Conservation (phyloP, 2,113 vertebrate species). For the Lathamus discolor region DNA sequence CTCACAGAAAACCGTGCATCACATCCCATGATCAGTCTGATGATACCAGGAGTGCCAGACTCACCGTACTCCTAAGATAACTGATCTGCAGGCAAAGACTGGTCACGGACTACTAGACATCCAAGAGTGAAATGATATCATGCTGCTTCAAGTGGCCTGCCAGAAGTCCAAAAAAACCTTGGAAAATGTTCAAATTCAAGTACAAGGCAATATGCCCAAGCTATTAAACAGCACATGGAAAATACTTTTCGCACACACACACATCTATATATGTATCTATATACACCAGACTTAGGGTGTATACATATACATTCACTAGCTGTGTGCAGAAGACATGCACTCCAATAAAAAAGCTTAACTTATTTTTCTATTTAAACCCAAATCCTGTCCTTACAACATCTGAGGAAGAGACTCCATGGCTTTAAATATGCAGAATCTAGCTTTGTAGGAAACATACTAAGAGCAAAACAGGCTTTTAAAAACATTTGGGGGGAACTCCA, state of each 20-base stretch:
- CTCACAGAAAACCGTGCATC: rapidly evolving
- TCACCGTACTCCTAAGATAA: background rate
- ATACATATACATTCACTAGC: background rate
- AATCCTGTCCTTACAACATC: background rate
- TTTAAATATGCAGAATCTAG: background rate
- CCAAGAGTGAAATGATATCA: background rate
- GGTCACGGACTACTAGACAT: background rate
- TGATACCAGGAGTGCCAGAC: background rate
- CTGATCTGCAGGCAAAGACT: background rate
- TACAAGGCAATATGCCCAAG: background rate
- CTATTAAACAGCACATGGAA: background rate
- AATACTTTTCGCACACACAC: background rate
- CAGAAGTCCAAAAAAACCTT: background rate
- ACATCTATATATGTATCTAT: too few species aligned
- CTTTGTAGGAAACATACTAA: background rate
- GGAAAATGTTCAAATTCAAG: background rate
- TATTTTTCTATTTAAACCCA: background rate
- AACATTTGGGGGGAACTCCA: background rate
- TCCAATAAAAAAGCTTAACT: background rate
- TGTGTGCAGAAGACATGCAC: background rate
- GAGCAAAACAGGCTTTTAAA: background rate
- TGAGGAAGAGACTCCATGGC: background rate
- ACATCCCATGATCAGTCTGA: background rate
- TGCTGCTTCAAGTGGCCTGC: background rate
- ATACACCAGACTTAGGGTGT: background rate